Base-by-base conservation (phyloP, 30 jellyfish, hydroid and myxozoan genomes). In the Cassiopea xamachana region DNA sequence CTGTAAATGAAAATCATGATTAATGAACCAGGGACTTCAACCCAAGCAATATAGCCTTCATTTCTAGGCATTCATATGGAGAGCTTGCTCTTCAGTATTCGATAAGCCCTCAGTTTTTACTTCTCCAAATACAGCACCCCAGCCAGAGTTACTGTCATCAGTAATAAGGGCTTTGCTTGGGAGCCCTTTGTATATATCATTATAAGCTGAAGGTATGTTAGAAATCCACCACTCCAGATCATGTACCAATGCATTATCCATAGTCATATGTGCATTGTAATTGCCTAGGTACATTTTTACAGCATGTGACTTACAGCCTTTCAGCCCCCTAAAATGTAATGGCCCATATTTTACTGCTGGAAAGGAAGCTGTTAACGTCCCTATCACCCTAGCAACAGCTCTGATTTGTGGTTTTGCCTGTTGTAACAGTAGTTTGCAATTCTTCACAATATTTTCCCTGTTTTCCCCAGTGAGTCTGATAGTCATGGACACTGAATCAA, bases 291-390 rank as follows among this genome's bases (percentile, higher is more conserved):
- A 1, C 4, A 12, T 8, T 69, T 48, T 51, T 12, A 82, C 72
- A 12, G 91, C 83, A 2, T 61, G 48, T 50, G 85, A 8, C 46
- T 84, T 85, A 76, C 85, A 72, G 16, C 50, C 17, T 48, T 85
- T 87, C 49, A 85, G 46, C 10, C 47, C 60, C 73, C 93, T 49
- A 74, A 73, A 85, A 72, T 85, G 79, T 16, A 85, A 58, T 73
- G 87, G 93, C 15, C 93, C 80, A 72, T 48, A 51, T 50, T 76
- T 76, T 14, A 74, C 93, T 61, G 87, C 93, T 10, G 93, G 93
- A 47, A 47, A 85, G 60, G 75, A 70, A 48, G 80, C 87, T 12
- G 69, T 85, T 48, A 73, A 2, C 58, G 7, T 85, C 10, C 93
- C 93, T 1, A 72, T 85, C 10, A 85, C 69, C n/a, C 69, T 74